Conservation (phyloP, 1,140 invertebrate genomes). For the Formica exsecta region DNA sequence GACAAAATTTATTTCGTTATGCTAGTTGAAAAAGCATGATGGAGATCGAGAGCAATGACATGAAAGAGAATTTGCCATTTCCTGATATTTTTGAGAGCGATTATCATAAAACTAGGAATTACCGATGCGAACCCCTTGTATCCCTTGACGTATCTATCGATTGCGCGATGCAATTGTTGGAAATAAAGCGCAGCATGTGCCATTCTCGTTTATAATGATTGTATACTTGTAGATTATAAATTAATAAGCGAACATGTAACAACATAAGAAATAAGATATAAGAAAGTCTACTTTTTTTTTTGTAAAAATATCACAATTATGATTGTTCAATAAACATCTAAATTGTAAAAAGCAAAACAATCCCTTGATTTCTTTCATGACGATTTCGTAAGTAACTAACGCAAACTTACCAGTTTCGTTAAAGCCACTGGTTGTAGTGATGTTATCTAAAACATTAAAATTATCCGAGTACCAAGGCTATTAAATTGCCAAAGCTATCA, state of each 20-base stretch:
- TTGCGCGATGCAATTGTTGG: neutral
- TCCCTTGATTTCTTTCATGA: constrained; percentile 9
- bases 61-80: neutral
- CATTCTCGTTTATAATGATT: neutral
- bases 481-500: neutral
- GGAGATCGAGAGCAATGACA: neutral
- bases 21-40: neutral
- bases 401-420: neutral
- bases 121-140: neutral
- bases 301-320: constrained; percentile 6
- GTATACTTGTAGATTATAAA: neutral
- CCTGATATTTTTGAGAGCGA: neutral
- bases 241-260: neutral
- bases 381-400: neutral
- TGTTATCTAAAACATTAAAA: neutral
- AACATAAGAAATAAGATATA: neutral
- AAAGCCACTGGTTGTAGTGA: neutral
- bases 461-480: neutral
- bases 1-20: neutral
- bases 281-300: neutral
- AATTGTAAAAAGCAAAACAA: neutral
- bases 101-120: neutral
- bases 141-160: neutral
- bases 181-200: neutral
- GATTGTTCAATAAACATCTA: constrained; percentile 24